These are phyloP conservation scores for Thaumetopoea pityocampa DNA, from an alignment of 1,140 invertebrate species.

Conservation along the genomic window DNA sequence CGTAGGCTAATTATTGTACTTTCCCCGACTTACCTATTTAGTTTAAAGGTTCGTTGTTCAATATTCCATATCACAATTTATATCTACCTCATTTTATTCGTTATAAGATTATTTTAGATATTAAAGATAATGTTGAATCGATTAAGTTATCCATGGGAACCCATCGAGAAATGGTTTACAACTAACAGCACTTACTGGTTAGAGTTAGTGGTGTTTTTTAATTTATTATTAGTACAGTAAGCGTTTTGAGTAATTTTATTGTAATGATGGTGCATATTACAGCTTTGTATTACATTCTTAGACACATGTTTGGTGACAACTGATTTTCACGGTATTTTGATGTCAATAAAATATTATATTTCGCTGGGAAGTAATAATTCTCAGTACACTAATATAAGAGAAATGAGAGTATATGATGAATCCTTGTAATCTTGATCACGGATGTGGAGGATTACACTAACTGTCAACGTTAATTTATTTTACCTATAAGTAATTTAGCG, in stretches of 20 bases:
- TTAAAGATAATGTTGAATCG: conserved; percentile 44
- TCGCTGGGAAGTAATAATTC: too few species aligned
- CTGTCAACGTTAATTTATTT: too few species aligned
- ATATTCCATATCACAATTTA: conserved; percentile 69
- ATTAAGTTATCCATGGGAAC: conserved; percentile 35
- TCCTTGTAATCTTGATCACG: too few species aligned
- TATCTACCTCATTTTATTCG: conserved; percentile 72
- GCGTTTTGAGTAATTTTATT: conserved; percentile 15
- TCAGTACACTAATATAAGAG: too few species aligned
- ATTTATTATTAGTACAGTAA: conserved; percentile 48
- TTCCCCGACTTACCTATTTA: too few species aligned
- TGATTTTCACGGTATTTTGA: too few species aligned
- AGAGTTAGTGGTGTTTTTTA: conserved; percentile 33
- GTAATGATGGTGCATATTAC: conserved; percentile 5
- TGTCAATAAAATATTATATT: too few species aligned
- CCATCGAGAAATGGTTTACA: conserved; percentile 31
- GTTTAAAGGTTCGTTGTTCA: conserved; percentile 37
- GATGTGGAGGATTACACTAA: too few species aligned
- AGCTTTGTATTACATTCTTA: conserved; percentile 6
- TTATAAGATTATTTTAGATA: conserved; percentile 66
- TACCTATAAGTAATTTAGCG: too few species aligned
- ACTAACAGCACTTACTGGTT: conserved; percentile 29
- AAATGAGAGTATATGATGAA: too few species aligned
- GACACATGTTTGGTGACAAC: neutral
- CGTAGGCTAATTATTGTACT: too few species aligned